These are phyloP conservation scores for Bombus difficillimus DNA, from an alignment of 1,140 invertebrate species.

Conservation along the genomic window DNA sequence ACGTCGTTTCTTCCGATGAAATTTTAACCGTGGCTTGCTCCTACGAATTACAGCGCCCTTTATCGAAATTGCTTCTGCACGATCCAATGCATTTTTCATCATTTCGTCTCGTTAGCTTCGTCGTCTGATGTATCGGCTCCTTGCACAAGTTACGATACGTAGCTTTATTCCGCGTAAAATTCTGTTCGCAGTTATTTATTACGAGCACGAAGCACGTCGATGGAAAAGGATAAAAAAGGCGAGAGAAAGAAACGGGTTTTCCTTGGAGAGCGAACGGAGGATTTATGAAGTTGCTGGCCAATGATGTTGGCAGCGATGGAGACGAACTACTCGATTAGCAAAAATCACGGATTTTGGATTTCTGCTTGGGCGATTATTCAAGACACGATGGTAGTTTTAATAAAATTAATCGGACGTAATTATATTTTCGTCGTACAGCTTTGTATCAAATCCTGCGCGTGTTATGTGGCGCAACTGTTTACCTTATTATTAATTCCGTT, in stretches of 20 bases:
- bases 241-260: no score
- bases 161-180: background rate
- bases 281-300: no score
- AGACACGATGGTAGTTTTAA: background rate
- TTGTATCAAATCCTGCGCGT: background rate
- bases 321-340: no score
- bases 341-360: background rate
- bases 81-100: background rate
- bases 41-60: background rate
- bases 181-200: background rate
- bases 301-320: no score
- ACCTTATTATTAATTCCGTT: no score
- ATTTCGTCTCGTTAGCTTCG: background rate
- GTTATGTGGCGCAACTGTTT: background rate
- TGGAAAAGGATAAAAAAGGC: rapidly evolving
- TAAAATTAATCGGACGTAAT: background rate
- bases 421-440: background rate
- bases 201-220: background rate
- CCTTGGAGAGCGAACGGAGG: no score
- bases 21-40: background rate
- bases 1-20: background rate
- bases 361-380: no score
- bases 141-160: background rate
- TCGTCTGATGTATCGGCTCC: background rate
- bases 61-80: background rate